phyloP scores from a whole-genome alignment of 2,797 vertebrate genomes.

The Squalus acanthias region DNA sequence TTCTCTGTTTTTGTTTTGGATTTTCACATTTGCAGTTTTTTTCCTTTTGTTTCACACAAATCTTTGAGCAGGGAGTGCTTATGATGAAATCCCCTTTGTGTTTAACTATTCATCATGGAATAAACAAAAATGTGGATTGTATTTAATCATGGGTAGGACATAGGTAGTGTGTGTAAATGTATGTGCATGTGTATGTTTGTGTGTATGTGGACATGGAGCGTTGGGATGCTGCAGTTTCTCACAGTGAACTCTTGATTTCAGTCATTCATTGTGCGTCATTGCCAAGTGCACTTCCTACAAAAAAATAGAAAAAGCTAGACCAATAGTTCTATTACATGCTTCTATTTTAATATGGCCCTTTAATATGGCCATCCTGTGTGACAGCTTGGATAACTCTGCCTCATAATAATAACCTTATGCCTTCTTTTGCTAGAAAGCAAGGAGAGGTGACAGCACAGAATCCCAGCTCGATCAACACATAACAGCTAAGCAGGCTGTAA shows the following conservation, averaged over 20 bases:
- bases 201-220: background rate
- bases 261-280: background rate
- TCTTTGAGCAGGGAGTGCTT: background rate
- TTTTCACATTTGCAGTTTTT: background rate
- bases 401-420: background rate
- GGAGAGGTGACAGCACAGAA: background rate
- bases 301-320: background rate
- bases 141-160: background rate
- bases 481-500: background rate
- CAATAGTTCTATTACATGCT: background rate
- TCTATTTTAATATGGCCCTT: background rate
- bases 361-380: background rate
- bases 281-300: no score
- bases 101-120: background rate
- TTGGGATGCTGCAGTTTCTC: background rate
- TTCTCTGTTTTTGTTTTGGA: background rate
- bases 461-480: background rate
- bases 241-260: background rate
- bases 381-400: background rate
- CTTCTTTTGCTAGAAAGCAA: background rate
- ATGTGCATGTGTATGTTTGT: background rate
- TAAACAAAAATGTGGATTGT: background rate
- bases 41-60: background rate
- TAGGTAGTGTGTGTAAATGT: background rate
- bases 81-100: background rate